Evolutionary conservation across 37 sponge, comb jelly and placozoan species (phyloP), one percentile per base, ranked within the genome.

Genomic region (Crambe crambe): DNA sequence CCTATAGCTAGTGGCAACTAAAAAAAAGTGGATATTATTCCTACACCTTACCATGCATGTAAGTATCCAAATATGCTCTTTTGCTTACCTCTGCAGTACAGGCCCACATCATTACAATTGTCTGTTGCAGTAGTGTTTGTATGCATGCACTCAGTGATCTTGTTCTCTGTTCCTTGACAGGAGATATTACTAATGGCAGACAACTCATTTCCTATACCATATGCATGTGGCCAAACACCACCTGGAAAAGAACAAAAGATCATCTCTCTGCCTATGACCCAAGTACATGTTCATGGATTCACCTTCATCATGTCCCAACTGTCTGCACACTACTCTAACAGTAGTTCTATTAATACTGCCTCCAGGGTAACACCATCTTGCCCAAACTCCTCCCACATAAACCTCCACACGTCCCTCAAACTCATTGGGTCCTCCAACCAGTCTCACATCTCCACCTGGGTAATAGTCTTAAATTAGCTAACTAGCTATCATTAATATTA

Each of bases 321-420:
- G 68, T 22, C 44, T 68, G 70, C 84, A 84, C 42, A 84, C 58
- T 2, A 68, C 77, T 54, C 37, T 37, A 34, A 77, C 84, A 22
- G 56, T 43, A 70, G 70, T 68, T 34, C 4, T 35, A 25, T 31
- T 17, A 22, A 63, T 68, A 32, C 36, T 68, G 10, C 51, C 12
- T 12, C 51, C 51, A 47, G 51, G 12, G 12, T 47, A 15, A 35
- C 84, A 84, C 56, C 74, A 54, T 40, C 69, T 76, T 1, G 77
- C 77, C 84, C 84, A 84, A 1, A 12, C 30, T 26, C 67, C 84
- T 2, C 70, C 70, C 9, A 74, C 1, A 42, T 64, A 82, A 29
- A 82, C 34, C 27, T 82, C 65, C 26, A 82, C 74, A 20, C 74
- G 44, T 2, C 83, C 83, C 35, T 37, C 39, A 22, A 26, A 22